These are phyloP conservation scores for Cyanistes caeruleus DNA, from an alignment of 2,113 vertebrate species.

Conservation along the genomic window DNA sequence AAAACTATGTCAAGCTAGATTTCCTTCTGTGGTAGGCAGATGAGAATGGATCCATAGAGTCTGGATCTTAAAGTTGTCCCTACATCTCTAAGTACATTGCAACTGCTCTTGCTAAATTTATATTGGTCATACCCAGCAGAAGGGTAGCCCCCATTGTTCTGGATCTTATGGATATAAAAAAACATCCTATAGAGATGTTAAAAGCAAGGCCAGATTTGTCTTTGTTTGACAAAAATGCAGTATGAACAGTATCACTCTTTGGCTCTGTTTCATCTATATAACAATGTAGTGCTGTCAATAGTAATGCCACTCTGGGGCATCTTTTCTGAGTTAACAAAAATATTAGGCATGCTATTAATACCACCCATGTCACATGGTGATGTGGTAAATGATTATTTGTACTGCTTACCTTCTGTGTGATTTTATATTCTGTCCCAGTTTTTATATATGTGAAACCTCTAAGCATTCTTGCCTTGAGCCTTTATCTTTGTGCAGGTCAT, in stretches of 20 bases:
- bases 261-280: not conserved
- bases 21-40: not conserved
- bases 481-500: not conserved
- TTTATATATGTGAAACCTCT: constrained; percentile 1
- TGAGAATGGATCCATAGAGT: not conserved
- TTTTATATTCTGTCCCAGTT: constrained; percentile 34
- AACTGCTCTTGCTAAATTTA: not conserved
- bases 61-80: not conserved
- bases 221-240: not conserved
- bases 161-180: not conserved
- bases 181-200: not conserved
- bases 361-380: not conserved
- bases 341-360: constrained; percentile 35
- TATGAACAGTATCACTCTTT: not conserved
- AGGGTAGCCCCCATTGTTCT: not conserved
- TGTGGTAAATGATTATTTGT: constrained; percentile 9
- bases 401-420: not conserved
- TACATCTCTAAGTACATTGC: not conserved
- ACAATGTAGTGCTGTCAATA: constrained; percentile 1
- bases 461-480: not conserved
- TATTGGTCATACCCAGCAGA: not conserved
- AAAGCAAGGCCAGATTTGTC: not conserved
- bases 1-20: not conserved
- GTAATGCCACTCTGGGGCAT: not conserved
- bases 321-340: constrained; percentile 56